Evolutionary conservation across 2,113 vertebrate genomes (phyloP).

Genomic region (Pseudonaja textilis): DNA sequence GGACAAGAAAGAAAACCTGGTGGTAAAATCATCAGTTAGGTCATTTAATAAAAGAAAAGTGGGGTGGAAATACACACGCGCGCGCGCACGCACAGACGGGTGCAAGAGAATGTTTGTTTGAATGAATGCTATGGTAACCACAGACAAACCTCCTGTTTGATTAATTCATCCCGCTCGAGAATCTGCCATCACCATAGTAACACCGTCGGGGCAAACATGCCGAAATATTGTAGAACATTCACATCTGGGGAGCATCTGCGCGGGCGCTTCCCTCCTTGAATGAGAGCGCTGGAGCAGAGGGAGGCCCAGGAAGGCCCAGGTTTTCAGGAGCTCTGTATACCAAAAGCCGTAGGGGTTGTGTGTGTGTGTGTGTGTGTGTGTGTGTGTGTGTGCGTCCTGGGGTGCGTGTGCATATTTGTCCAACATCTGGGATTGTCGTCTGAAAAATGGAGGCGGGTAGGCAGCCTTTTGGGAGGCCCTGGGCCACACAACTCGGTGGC

Average conservation of each 20-base stretch:
- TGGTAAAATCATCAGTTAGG: slow-evolving; percentile 53
- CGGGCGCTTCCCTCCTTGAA: slow-evolving; percentile 52
- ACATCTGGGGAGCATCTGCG: slow-evolving; percentile 71
- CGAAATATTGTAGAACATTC: slow-evolving; percentile 62
- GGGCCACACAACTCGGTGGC: neutral
- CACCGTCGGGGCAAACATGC: slow-evolving; percentile 66
- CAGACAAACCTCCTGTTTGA: slow-evolving; percentile 55
- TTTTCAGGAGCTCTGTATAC: slow-evolving; percentile 56
- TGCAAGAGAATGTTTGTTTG: slow-evolving; percentile 56
- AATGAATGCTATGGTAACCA: slow-evolving; percentile 64
- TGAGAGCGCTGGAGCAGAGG: slow-evolving; percentile 48
- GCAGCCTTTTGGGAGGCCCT: neutral
- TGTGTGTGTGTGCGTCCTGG: too few species aligned
- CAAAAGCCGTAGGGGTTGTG: neutral
- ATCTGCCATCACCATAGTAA: slow-evolving; percentile 73
- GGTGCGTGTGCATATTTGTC: too few species aligned
- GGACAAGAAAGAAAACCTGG: slow-evolving; percentile 38
- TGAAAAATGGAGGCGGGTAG: slow-evolving; percentile 1
- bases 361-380: too few species aligned
- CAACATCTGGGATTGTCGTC: slow-evolving; percentile 48
- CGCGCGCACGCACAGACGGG: too few species aligned
- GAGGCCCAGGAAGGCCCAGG: slow-evolving; percentile 48
- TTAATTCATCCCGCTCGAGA: slow-evolving; percentile 66
- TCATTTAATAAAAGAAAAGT: slow-evolving; percentile 22
- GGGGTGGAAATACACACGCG: neutral